These are phyloP conservation scores for Panopea generosa DNA, from an alignment of 2,888 invertebrate species.

Conservation along the genomic window DNA sequence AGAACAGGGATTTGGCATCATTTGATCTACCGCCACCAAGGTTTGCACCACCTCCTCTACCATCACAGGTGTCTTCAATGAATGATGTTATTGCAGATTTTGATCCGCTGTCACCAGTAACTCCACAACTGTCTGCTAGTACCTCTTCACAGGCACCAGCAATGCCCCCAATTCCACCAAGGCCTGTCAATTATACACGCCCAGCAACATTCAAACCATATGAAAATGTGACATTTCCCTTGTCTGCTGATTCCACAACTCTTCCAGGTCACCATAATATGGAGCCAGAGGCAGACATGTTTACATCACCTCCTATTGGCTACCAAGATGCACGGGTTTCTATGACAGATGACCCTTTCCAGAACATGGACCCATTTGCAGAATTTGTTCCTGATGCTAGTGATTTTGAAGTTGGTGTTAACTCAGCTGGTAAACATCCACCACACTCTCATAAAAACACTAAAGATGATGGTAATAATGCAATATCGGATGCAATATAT, in stretches of 20 bases:
- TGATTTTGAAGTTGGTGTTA: constrained; percentile 15
- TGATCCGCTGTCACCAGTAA: constrained; percentile 39
- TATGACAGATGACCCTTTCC: constrained; percentile 38
- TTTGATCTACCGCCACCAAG: constrained; percentile 62
- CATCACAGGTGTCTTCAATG: constrained; percentile 11
- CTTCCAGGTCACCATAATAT: constrained; percentile 44
- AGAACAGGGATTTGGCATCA: constrained; percentile 29
- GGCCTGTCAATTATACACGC: constrained; percentile 33
- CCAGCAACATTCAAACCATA: constrained; percentile 32
- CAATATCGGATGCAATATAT: constrained; percentile 14
- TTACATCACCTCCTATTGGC: constrained; percentile 13
- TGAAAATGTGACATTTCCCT: constrained; percentile 34
- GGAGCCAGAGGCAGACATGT: constrained; percentile 44
- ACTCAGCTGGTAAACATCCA: background rate
- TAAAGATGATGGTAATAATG: background rate
- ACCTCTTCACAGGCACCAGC: background rate
- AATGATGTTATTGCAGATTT: constrained; percentile 46
- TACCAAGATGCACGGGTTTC: constrained; percentile 7
- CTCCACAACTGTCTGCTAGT: background rate
- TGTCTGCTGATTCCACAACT: constrained; percentile 30
- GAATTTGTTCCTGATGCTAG: constrained; percentile 46
- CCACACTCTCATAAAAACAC: background rate
- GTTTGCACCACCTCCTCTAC: constrained; percentile 64
- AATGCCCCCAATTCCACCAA: constrained; percentile 53
- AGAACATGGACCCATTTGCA: constrained; percentile 53